Conservation (phyloP, 2,888 invertebrate genomes). For the Teinopalpus imperialis region DNA sequence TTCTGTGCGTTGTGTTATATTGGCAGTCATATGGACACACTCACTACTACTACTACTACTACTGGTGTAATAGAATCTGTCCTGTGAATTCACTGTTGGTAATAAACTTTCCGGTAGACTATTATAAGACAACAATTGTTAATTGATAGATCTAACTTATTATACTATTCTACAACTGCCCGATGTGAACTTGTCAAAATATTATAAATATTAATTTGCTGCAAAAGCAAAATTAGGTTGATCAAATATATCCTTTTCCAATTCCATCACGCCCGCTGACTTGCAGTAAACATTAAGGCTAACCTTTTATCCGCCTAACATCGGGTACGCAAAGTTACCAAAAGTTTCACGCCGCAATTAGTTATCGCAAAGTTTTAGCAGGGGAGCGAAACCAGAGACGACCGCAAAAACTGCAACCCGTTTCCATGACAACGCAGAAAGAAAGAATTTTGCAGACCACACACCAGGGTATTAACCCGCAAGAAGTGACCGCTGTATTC, state of each 20-base stretch:
- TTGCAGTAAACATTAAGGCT: slow-evolving; percentile 18
- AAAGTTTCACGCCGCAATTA: slow-evolving; percentile 61
- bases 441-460: slow-evolving; percentile 42
- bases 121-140: too few relatives aligned
- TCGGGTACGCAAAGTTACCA: slow-evolving; percentile 46
- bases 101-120: too few relatives aligned
- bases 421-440: slow-evolving; percentile 58
- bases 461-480: slow-evolving; percentile 31
- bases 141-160: too few relatives aligned
- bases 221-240: background rate
- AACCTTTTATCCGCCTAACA: slow-evolving; percentile 33
- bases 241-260: slow-evolving; percentile 1
- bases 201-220: slow-evolving; percentile 6
- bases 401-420: slow-evolving; percentile 54
- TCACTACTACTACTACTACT: too few relatives aligned
- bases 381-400: slow-evolving; percentile 43
- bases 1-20: too few relatives aligned
- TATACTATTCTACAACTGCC: too few relatives aligned
- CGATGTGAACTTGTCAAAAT: too few relatives aligned
- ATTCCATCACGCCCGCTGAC: slow-evolving; percentile 14
- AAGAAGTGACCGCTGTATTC: slow-evolving; percentile 32
- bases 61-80: too few relatives aligned
- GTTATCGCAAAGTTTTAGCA: slow-evolving; percentile 58
- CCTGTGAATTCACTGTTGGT: too few relatives aligned
- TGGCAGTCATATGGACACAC: too few relatives aligned